phyloP scores from a whole-genome alignment of 2,797 vertebrate genomes.

The Megalops cyprinoides region DNA sequence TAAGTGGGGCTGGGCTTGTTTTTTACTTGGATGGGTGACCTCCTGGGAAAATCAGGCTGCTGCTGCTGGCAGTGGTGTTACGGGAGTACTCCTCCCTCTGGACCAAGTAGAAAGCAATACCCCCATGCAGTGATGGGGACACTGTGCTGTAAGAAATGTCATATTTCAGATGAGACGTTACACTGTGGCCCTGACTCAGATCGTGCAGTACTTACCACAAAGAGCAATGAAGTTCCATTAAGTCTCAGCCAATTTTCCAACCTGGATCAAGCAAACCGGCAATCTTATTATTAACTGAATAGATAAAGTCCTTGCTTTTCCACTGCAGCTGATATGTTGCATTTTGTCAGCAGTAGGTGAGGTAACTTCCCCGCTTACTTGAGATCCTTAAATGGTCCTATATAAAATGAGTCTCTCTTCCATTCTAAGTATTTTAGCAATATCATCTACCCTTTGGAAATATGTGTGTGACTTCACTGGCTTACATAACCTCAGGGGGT shows the following conservation, averaged over 20 bases:
- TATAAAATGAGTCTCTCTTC: background rate
- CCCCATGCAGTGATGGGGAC: background rate
- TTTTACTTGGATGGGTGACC: background rate
- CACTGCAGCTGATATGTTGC: background rate
- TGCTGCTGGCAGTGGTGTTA: background rate
- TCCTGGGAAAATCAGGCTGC: background rate
- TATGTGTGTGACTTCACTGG: slow-evolving; percentile 53
- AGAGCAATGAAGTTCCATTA: background rate
- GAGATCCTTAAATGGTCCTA: background rate
- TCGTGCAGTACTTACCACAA: background rate
- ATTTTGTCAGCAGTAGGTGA: background rate
- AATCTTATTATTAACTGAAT: no score
- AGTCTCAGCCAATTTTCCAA: background rate
- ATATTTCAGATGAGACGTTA: background rate
- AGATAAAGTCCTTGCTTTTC: no score
- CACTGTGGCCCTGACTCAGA: no score
- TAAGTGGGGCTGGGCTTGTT: background rate
- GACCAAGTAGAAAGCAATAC: background rate
- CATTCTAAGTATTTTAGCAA: slow-evolving; percentile 49
- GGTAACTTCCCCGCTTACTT: background rate
- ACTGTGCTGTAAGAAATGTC: background rate
- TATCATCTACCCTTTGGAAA: slow-evolving; percentile 60
- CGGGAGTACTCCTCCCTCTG: background rate
- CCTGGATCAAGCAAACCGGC: no score
- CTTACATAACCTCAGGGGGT: slow-evolving; percentile 53